phyloP scores from a whole-genome alignment of 1,140 invertebrate genomes.

The Drosophila littoralis region DNA sequence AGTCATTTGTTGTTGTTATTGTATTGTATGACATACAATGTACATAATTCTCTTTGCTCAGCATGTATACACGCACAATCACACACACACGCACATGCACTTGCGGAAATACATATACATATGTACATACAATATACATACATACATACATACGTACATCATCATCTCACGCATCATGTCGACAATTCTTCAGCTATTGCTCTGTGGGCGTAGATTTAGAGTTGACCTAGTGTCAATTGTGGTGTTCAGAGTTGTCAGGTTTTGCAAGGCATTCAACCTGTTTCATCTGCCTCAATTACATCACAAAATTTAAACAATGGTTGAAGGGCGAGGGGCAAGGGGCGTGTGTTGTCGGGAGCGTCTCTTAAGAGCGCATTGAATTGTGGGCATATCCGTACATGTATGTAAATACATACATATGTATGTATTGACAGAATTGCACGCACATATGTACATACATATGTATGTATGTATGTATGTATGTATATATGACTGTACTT shows the following conservation, averaged over 20 bases:
- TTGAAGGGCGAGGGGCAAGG: neutral
- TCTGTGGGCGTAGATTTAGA: conserved; percentile 54
- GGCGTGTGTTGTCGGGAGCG: neutral
- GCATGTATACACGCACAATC: conserved; percentile 7
- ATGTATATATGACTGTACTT: too few species aligned
- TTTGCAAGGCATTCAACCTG: conserved; percentile 45
- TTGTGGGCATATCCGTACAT: conserved; percentile 1
- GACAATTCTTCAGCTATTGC: conserved; percentile 17
- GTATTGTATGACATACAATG: too few species aligned
- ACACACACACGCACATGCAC: conserved; percentile 7
- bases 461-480: neutral
- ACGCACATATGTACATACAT: neutral
- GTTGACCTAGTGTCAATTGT: conserved; percentile 66
- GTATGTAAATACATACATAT: neutral
- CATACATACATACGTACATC: too few species aligned
- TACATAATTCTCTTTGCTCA: conserved; percentile 36
- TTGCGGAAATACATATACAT: neutral
- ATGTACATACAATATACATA: too few species aligned
- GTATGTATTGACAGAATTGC: neutral
- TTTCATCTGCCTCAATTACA: conserved; percentile 28
- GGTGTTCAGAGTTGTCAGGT: conserved; percentile 36
- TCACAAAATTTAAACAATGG: neutral
- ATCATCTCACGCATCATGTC: conserved; percentile 10
- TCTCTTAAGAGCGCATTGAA: conserved; percentile 16
- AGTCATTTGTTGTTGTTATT: conserved; percentile 50